Conservation (phyloP, 2,888 invertebrate species). For the Nasonia oneida region DNA sequence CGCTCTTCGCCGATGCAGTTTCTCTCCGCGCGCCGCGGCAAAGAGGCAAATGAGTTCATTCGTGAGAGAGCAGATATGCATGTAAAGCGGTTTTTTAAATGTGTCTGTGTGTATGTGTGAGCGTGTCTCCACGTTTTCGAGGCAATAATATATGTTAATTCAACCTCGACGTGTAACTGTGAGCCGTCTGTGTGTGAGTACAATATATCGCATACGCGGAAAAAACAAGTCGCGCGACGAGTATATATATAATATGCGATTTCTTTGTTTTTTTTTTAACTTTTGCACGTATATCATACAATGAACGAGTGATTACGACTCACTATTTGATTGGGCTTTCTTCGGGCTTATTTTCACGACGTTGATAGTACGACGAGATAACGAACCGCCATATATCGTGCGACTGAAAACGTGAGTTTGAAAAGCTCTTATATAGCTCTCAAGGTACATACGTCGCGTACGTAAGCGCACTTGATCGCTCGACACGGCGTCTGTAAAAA, state of each 20-base stretch:
- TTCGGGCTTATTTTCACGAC: neutral
- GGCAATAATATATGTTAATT: constrained; percentile 10
- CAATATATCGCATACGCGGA: neutral
- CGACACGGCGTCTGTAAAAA: neutral
- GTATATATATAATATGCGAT: neutral
- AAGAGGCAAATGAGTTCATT: constrained; percentile 6
- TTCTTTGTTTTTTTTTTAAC: neutral
- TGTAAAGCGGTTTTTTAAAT: neutral
- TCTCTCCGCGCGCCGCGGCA: neutral
- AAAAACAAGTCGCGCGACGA: neutral
- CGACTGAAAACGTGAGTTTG: neutral
- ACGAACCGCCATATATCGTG: neutral
- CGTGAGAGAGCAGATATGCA: neutral
- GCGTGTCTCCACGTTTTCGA: neutral
- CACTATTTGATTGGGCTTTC: neutral
- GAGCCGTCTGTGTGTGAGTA: neutral
- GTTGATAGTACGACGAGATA: neutral
- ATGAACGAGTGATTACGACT: no score
- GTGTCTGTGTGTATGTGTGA: neutral
- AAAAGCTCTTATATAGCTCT: neutral
- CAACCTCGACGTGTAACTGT: neutral
- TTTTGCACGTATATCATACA: no score
- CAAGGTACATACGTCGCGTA: neutral
- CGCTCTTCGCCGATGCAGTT: neutral
- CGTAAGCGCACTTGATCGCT: neutral